phyloP scores from a whole-genome alignment of 2,113 vertebrate genomes.

The Ailuropoda melanoleuca region DNA sequence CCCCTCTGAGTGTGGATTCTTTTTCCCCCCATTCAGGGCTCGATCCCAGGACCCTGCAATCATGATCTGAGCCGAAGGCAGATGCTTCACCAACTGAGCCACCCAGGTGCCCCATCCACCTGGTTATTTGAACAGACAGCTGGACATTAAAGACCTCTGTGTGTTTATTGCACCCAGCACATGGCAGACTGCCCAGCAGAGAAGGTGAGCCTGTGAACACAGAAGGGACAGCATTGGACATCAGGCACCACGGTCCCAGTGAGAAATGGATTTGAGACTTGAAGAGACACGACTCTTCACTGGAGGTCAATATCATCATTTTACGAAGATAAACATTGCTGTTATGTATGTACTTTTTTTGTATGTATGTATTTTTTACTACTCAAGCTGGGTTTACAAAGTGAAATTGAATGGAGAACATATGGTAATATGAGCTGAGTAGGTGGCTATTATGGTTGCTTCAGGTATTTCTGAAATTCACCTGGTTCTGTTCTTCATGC shows the following conservation, averaged over 20 bases:
- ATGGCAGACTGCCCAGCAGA: conserved; percentile 83
- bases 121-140: conserved; percentile 37
- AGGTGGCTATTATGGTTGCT: neutral
- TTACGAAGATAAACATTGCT: neutral
- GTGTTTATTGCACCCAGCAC: conserved; percentile 90
- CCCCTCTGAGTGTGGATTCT: no score
- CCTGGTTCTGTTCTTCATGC: neutral
- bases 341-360: neutral
- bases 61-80: no score
- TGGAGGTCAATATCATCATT: conserved; percentile 1
- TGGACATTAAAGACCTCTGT: conserved; percentile 88
- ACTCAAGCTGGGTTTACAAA: neutral
- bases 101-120: no score
- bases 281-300: conserved; percentile 55
- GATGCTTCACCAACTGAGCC: no score
- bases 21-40: no score
- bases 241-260: neutral
- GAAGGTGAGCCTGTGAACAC: conserved; percentile 71
- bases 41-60: no score
- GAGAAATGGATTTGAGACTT: conserved; percentile 56
- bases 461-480: conserved; percentile 37
- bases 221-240: neutral
- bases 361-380: neutral
- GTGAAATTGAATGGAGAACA: neutral
- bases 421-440: neutral